Evolutionary conservation across 2,797 vertebrate genomes (phyloP), one percentile per base, ranked within the genome.

Genomic region (Alcedo quadribrachys): DNA sequence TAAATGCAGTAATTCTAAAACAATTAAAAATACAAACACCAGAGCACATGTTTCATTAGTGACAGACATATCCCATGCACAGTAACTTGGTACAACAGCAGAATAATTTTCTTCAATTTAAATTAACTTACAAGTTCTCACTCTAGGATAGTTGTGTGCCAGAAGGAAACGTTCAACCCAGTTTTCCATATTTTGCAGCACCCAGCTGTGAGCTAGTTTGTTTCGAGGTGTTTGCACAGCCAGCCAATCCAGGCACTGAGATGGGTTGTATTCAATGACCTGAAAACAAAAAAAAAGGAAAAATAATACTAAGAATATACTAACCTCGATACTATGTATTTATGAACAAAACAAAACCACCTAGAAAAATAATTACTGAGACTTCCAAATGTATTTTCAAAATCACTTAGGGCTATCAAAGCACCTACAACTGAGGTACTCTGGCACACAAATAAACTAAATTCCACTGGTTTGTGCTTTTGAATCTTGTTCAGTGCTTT

Each of bases 181-280:
- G 98, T 99, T 99, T 93, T 99, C 99, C 99, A 99, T 99, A 97
- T 99, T 99, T 97, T 99, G 99, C 94, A 99, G 98, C 35, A 99
- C 99, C 99, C 99, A 99, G 97, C 99, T 99, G 97, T 99, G 99
- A 61, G 99, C 99, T 66, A 99, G 98, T 70, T 99, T 99, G 97
- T 99, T 99, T 83, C 99, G 98, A 62, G 99, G 99, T 1, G 99
- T 99, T 96, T 99, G 99, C 20, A 99, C 99, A 16, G 99, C 99
- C 96, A 99, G 95, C 99, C 99, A 99, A 89, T 99, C 99, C 97
- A 99, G 97, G 97, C 99, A 99, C 97, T 99, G 99, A 21, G 99
- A 99, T 32, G 99, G 99, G 96, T 99, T 99, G 94, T 99, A 99
- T 97, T 99, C 99, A 55, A 99, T 99, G 95, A 99, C 99, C 99